Evolutionary conservation across 2,113 vertebrate species (phyloP).

Genomic region (Phylloscopus trochiloides): DNA sequence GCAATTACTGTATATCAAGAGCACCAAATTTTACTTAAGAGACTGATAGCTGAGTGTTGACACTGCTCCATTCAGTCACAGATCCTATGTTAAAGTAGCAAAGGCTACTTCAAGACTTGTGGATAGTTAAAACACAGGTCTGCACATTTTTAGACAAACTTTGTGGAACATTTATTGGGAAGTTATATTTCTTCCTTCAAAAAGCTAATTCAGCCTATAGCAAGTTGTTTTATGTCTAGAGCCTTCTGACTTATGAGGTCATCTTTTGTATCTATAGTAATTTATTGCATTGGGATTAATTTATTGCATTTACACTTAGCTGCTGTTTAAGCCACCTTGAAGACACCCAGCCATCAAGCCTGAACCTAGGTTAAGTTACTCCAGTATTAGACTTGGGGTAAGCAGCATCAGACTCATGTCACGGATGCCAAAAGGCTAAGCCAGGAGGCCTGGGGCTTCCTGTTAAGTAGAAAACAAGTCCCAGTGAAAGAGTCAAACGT

Average conservation of each 20-base stretch:
- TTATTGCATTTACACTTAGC: not conserved
- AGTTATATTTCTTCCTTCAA: not conserved
- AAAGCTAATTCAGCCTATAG: not conserved
- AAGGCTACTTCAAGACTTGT: not conserved
- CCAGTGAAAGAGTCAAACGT: not conserved
- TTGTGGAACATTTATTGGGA: not conserved
- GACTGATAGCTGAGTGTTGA: not conserved
- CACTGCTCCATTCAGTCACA: not conserved
- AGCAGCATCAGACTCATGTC: not conserved
- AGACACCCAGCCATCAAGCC: not conserved
- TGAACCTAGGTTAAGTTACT: not conserved
- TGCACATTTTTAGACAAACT: not conserved
- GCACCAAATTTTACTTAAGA: not conserved
- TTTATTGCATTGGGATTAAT: not conserved
- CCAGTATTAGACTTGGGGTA: not conserved
- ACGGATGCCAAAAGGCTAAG: not conserved
- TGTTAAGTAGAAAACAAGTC: not conserved
- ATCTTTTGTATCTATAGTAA: not conserved
- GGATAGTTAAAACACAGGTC: not conserved
- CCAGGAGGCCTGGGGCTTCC: accelerated
- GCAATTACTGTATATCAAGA: not conserved
- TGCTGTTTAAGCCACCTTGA: not conserved
- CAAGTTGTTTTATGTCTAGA: not conserved
- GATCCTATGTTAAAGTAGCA: not conserved
- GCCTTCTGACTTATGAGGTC: not conserved